Base-by-base conservation (phyloP, 2,888 invertebrate species). In the Dynastes tityus region DNA sequence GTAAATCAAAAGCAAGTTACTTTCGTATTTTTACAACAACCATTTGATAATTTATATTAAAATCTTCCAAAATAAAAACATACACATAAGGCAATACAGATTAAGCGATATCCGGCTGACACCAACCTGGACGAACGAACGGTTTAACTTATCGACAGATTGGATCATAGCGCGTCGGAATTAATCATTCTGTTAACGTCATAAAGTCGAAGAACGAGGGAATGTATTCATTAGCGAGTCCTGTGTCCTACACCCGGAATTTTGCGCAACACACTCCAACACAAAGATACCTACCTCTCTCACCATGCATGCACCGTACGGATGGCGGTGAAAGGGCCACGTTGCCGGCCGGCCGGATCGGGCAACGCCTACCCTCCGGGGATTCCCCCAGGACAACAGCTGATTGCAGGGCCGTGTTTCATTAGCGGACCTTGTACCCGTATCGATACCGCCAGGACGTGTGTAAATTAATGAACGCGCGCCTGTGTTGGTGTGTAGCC, bases 391-490 rank as follows among this genome's bases (percentile, higher is more conserved):
- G 78, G 78, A 78, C 78, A 78, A 73, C 78, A 74, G 73, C 73
- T 74, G 61, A 78, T 76, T 80, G 80, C 82, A 82, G 82, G 79
- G 58, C 45, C 73, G 63, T 61, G 73, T 83, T 68, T 82, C 80
- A 82, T 82, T 82, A 82, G 82, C 80, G 83, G 81, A 82, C 80
- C 83, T 83, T 84, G 84, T 85, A 83, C 83, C 83, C 80, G 82
- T 83, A 83, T 85, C 84, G 82, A 83, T 84, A 82, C 80, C 82
- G 85, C 85, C 68, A 68, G 68, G 68, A 68, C 68, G 68, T 68
- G 68, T 68, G 68, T 51, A 68, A 68, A 68, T 68, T 88, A 88
- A 88, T 88, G 88, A 88, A 88, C 68, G 51, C n/a, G 68, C 68
- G 53, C 83, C 85, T 82, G 81, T 84, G 82, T 81, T 80, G 82